Evolutionary conservation across 2,888 invertebrate species (phyloP).

Genomic region (Ectemnius continuus): DNA sequence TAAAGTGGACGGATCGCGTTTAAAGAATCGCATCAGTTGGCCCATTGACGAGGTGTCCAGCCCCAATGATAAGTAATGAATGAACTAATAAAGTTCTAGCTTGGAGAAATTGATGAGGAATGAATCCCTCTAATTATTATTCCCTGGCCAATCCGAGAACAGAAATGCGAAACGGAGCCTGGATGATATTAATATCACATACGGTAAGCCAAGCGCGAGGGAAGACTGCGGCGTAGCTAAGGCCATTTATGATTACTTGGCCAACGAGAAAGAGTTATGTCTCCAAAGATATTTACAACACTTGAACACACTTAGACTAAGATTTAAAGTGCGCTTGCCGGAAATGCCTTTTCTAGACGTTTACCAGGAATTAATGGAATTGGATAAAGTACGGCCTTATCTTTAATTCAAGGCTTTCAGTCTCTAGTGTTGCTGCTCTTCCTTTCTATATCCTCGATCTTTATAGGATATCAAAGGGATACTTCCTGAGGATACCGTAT

Average conservation of each 20-base stretch:
- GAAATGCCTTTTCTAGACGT: constrained; percentile 45
- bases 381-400: constrained; percentile 39
- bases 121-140: constrained; percentile 25
- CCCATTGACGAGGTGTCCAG: constrained; percentile 38
- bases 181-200: constrained; percentile 14
- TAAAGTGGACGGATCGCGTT: constrained; percentile 39
- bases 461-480: constrained; percentile 26
- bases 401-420: too few relatives aligned
- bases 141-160: constrained; percentile 25
- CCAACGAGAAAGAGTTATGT: constrained; percentile 24
- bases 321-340: constrained; percentile 46
- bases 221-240: constrained; percentile 6
- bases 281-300: constrained; percentile 46
- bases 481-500: constrained; percentile 43
- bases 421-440: background rate
- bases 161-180: constrained; percentile 11
- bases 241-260: constrained; percentile 34
- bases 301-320: constrained; percentile 49
- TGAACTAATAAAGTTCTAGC: too few relatives aligned
- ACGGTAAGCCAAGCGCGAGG: constrained; percentile 16
- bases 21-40: constrained; percentile 57
- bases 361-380: constrained; percentile 37
- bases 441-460: too few relatives aligned
- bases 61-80: constrained; percentile 45
- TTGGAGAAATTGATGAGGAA: constrained; percentile 46